Evolutionary conservation across 2,888 invertebrate genomes (phyloP), one percentile per base, ranked within the genome.

Genomic region (Nomada ruficornis): DNA sequence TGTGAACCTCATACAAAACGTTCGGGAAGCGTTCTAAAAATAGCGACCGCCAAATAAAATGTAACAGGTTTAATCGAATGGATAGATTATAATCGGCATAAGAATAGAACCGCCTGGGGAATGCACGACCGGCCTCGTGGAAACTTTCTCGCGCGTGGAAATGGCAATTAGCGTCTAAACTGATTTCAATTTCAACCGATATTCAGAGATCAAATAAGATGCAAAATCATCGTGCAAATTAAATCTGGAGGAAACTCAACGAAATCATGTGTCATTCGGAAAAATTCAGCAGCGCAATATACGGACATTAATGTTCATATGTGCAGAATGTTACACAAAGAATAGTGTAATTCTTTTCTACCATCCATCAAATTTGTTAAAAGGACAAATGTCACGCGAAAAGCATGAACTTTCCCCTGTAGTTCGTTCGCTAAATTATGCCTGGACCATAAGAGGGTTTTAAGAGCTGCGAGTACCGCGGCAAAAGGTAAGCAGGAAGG

Each of bases 401-500:
- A 47, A 11, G 20, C 7, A 13, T 2, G 7, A 18, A 29, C 4
- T 0, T 29, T 26, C 29, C 9, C 5, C 29, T 2, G 18, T 52
- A 62, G 23, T 20, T 50, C 20, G 20, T 7, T 71, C 50, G 60
- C 65, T 10, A n/a, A 26, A 4, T 5, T 47, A 15, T 23, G 50
- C n/a, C 11, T 52, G 42, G 4, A 47, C 36, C 77, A 60, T 47
- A 60, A 76, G 54, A 47, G 47, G 63, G 69, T 70, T 77, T 70
- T 70, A 47, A 70, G 74, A 76, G 76, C 57, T 64, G 71, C 59
- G 47, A 29, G 74, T 77, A 55, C 72, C 74, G 71, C 72, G 82
- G 72, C 82, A 70, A 70, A 75, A 75, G 75, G 77, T 65, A 80
- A 65, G 62, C 77, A 60, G 67, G 57, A 52, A 47, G 50, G 70